These are phyloP conservation scores for Acronicta alni DNA, from an alignment of 2,888 invertebrate genomes.

Conservation along the genomic window DNA sequence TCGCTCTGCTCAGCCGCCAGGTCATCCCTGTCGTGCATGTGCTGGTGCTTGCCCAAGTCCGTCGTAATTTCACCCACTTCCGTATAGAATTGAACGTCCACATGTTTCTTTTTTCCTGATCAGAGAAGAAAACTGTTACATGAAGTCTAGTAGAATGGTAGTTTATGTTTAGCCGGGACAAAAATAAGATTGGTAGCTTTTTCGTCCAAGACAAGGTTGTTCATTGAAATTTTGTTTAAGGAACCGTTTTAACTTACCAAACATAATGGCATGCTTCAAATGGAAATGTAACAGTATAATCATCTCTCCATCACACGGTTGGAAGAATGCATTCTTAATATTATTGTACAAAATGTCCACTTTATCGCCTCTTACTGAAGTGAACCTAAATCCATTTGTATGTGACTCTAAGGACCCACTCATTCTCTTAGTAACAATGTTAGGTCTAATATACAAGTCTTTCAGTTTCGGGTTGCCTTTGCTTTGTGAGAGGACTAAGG, in stretches of 20 bases:
- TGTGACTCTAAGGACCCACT: conserved; percentile 98
- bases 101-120: conserved; percentile 97
- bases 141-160: too few species aligned
- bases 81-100: conserved; percentile 99
- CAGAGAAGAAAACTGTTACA: not conserved
- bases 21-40: conserved; percentile 99
- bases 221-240: not conserved
- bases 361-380: conserved; percentile 99
- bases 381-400: conserved; percentile 98
- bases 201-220: not conserved
- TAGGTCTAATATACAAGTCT: conserved; percentile 99
- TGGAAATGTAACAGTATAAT: conserved; percentile 99
- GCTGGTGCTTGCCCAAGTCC: conserved; percentile 99
- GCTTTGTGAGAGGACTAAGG: conserved; percentile 96
- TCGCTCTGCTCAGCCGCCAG: conserved; percentile 99
- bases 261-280: conserved; percentile 99
- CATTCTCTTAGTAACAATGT: conserved; percentile 98
- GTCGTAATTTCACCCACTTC: conserved; percentile 99
- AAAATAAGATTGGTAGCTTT: too few species aligned
- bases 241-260: conserved; percentile 90
- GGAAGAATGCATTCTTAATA: conserved; percentile 99
- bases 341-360: conserved; percentile 99
- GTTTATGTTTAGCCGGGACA: too few species aligned
- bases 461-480: conserved; percentile 99
- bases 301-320: conserved; percentile 99